Evolutionary conservation across 2,888 invertebrate species (phyloP), one percentile per base, ranked within the genome.

Genomic region (Cheilosia impressa): DNA sequence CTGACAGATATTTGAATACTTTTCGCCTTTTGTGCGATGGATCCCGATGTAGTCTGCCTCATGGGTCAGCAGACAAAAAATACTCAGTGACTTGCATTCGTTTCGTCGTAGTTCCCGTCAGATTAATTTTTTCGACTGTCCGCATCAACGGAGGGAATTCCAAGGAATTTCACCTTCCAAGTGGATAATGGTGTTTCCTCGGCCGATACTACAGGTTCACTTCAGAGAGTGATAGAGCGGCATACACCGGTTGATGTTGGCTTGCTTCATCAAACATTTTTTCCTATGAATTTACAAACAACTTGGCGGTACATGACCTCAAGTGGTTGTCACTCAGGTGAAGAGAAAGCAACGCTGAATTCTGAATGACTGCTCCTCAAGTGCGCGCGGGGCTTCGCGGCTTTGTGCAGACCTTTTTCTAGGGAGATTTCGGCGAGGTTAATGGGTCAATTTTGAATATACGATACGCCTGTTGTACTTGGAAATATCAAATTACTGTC

Each of bases 1-100:
- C 73, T 75, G 80, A 84, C 80, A 84, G 84, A 79, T 84, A 84
- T 84, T 84, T 84, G 84, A 84, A 84, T 84, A 80, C 75, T 69
- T 84, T 80, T 75, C 58, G 69, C 71, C 83, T 84, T 84, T 84
- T 84, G 79, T 79, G 47, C 55, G 55, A 62, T 71, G 53, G 60
- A 58, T 81, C 62, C 62, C 53, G 71, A 66, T 63, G 53, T 15
- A 22, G 38, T 17, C n/a, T 13, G 47, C 55, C 68, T 55, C 50
- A 55, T 66, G 71, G 68, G 52, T 52, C 53, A 22, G 45, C n/a
- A 62, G 1, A 38, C 17, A 47, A 84, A 69, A 58, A 22, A 22
- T 60, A 34, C 55, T 50, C 80, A 60, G 76, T 80, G 84, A 84
- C 80, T 84, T 84, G 84, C 84, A 76, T 55, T 80, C 60, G 75